phyloP scores from a whole-genome alignment of 2,113 vertebrate species.

The Octodon degus region DNA sequence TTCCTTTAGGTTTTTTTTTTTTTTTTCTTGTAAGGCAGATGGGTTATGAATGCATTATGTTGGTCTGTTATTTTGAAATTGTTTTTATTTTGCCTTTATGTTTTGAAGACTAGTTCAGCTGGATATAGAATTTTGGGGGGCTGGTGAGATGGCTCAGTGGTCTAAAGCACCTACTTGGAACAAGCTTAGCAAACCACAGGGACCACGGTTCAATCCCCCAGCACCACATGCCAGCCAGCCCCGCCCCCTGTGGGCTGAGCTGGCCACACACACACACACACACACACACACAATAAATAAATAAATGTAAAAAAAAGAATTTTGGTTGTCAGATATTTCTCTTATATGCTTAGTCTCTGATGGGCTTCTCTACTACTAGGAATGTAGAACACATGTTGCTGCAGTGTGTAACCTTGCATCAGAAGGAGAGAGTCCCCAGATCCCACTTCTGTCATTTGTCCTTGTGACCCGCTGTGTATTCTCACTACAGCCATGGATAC shows the following conservation, averaged over 20 bases:
- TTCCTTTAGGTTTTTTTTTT: background rate
- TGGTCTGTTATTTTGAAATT: background rate
- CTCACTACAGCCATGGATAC: background rate
- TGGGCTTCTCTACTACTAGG: background rate
- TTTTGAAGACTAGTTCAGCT: background rate
- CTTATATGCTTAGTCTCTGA: background rate
- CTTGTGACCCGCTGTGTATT: background rate
- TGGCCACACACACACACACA: too few species aligned
- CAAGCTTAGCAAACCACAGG: too few species aligned
- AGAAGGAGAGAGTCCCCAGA: background rate
- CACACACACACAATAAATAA: too few species aligned
- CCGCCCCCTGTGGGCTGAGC: too few species aligned
- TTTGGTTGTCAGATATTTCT: background rate
- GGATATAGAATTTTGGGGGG: background rate
- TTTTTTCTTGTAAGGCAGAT: background rate
- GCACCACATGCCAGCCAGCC: too few species aligned
- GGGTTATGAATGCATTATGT: background rate
- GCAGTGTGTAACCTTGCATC: background rate
- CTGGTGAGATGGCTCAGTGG: too few species aligned
- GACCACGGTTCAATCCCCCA: too few species aligned
- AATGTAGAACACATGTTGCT: background rate
- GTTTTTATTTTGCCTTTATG: background rate
- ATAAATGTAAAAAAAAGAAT: too few species aligned
- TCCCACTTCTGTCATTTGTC: background rate
- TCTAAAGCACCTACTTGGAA: too few species aligned